These are phyloP conservation scores for Noctua comes DNA, from an alignment of 2,888 invertebrate species.

Conservation along the genomic window DNA sequence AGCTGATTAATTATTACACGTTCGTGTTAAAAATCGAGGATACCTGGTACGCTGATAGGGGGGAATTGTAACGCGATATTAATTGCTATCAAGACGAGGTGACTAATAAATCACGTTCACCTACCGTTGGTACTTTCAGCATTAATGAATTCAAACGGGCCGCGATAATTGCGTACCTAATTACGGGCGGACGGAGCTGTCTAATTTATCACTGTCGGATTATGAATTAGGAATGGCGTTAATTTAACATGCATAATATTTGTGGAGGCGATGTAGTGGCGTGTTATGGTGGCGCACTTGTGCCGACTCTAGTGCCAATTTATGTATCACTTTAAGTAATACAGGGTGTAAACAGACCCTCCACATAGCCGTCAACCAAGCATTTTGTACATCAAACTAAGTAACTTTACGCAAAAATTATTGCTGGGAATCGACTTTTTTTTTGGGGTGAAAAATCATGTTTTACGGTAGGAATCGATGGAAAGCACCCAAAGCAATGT, in stretches of 20 bases:
- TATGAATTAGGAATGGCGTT: slow-evolving; percentile 89
- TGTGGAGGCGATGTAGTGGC: slow-evolving; percentile 76
- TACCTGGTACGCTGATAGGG: slow-evolving; percentile 57
- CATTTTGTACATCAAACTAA: no score
- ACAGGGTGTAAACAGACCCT: no score
- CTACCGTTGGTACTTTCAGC: slow-evolving; percentile 81
- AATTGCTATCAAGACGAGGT: slow-evolving; percentile 85
- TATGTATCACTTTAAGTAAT: slow-evolving; percentile 6
- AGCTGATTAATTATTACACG: slow-evolving; percentile 83
- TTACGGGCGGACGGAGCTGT: slow-evolving; percentile 85
- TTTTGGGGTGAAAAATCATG: no score
- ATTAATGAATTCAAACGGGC: slow-evolving; percentile 89
- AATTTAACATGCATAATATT: slow-evolving; percentile 89
- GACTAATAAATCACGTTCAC: slow-evolving; percentile 86
- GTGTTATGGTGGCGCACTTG: slow-evolving; percentile 67
- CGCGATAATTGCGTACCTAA: slow-evolving; percentile 89
- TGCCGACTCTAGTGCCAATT: slow-evolving; percentile 43
- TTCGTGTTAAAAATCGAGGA: slow-evolving; percentile 75
- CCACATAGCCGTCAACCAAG: no score
- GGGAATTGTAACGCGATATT: slow-evolving; percentile 81
- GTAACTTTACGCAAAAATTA: no score
- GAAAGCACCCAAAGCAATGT: no score
- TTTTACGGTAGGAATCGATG: no score
- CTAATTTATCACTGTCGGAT: slow-evolving; percentile 90
- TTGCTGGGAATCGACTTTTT: no score